Conservation (phyloP, 2,113 vertebrate genomes). For the Isurus oxyrinchus region DNA sequence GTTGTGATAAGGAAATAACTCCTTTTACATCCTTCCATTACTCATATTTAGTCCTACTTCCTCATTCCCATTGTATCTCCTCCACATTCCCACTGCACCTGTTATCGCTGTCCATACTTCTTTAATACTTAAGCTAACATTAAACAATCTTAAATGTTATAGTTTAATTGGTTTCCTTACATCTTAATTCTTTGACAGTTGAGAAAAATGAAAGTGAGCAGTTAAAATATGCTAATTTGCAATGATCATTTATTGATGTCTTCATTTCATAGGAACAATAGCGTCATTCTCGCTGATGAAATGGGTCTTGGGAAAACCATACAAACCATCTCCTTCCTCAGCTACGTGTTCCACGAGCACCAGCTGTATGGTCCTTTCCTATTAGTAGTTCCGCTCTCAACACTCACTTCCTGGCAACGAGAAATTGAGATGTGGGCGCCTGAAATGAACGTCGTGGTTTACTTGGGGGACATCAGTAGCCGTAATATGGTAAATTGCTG, state of each 20-base stretch:
- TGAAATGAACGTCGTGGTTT: conserved; percentile 91
- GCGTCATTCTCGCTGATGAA: conserved; percentile 95
- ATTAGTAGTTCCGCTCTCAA: conserved; percentile 90
- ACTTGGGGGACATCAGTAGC: conserved; percentile 91
- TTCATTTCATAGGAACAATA: conserved; percentile 72
- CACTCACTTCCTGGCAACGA: conserved; percentile 95
- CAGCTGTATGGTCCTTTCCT: conserved; percentile 90
- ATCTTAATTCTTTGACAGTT: background rate
- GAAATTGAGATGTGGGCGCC: conserved; percentile 92
- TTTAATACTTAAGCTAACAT: background rate
- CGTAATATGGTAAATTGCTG: conserved; percentile 79
- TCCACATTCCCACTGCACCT: background rate
- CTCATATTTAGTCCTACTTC: background rate
- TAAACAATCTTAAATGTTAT: background rate
- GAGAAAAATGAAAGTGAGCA: background rate
- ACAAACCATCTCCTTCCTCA: conserved; percentile 93
- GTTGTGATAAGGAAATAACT: too few species aligned
- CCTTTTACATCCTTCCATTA: background rate
- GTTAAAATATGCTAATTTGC: background rate
- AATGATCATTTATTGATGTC: conserved; percentile 25
- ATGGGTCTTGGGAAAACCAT: conserved; percentile 98
- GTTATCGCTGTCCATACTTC: background rate
- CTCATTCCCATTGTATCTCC: background rate
- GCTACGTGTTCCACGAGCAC: conserved; percentile 88
- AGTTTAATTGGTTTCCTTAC: background rate